Evolutionary conservation across 2,888 invertebrate genomes (phyloP), one percentile per base, ranked within the genome.

Genomic region (Lasioglossum figueresi): DNA sequence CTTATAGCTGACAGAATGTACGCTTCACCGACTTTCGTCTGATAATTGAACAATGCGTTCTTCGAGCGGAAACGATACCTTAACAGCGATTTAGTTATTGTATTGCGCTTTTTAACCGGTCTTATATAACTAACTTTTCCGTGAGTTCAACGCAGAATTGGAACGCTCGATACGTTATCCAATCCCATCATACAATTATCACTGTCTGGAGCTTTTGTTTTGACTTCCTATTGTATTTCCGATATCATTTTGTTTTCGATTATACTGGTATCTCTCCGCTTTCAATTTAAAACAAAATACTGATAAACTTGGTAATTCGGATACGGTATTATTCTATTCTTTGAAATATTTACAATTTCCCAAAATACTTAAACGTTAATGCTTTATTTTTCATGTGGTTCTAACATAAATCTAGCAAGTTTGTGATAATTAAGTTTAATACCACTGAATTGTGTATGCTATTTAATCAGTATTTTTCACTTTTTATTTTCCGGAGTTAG

Each of bases 141-240:
- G 23, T 14, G 16, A 27, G 43, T 19, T 2, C 16, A 14, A 31
- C 23, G 31, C 5, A 31, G 37, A 74, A 31, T 43, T 16, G 12
- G 34, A 56, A 59, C 14, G 10, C n/a, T 63, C 71, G 81, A 83
- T 71, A 83, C 16, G 48, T 71, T 83, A 83, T 83, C 75, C 19
- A 34, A 59, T n/a, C 43, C n/a, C 4, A 23, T 68, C 68, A 10
- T 31, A 10, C 37, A 23, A 68, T 68, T 37, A 23, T 68, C 63
- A 19, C 31, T 1, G 63, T 31, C 31, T 63, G 63, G 16, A 31
- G 31, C 8, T 31, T 63, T 3, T 31, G 16, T 63, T 63, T 63
- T 31, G 1, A 37, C 68, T 37, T 37, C 37, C 34, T 37, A 10
- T 12, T 12, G n/a, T 56, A n/a, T 68, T 68, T 37, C 37, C 68